Evolutionary conservation across 2,113 vertebrate genomes (phyloP).

Genomic region (Oophaga pumilio): DNA sequence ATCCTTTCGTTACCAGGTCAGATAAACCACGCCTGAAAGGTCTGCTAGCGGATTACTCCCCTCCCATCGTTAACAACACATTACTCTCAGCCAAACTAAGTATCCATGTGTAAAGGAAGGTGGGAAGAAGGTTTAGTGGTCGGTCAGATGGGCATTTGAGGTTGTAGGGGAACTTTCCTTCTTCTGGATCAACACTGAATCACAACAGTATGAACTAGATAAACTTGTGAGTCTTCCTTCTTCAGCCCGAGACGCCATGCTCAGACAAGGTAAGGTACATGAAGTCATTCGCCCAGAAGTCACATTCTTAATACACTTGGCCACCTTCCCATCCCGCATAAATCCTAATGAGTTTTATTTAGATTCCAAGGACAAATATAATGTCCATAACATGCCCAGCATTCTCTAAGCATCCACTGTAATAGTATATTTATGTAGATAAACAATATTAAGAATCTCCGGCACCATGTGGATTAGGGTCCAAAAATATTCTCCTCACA

Average conservation of each 20-base stretch:
- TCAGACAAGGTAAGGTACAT: background rate
- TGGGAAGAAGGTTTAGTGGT: no score
- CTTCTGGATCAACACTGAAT: background rate
- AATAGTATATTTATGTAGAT: background rate
- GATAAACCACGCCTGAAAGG: no score
- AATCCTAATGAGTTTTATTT: background rate
- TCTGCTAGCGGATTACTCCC: no score
- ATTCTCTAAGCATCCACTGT: background rate
- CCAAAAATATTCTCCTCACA: background rate
- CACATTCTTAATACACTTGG: background rate
- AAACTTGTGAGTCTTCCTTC: background rate
- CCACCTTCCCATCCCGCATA: background rate
- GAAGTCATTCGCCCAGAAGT: background rate
- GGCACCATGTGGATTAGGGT: conserved; percentile 8
- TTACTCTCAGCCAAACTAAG: no score
- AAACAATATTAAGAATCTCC: background rate
- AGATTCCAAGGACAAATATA: background rate
- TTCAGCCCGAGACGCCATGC: no score
- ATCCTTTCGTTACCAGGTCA: no score
- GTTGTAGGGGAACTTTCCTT: background rate
- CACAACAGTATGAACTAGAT: background rate
- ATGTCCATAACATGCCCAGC: background rate
- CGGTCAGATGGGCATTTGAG: no score
- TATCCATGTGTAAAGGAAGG: no score
- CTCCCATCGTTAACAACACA: no score